Evolutionary conservation across 1,140 invertebrate genomes (phyloP).

Genomic region (Eulimnadia texana): DNA sequence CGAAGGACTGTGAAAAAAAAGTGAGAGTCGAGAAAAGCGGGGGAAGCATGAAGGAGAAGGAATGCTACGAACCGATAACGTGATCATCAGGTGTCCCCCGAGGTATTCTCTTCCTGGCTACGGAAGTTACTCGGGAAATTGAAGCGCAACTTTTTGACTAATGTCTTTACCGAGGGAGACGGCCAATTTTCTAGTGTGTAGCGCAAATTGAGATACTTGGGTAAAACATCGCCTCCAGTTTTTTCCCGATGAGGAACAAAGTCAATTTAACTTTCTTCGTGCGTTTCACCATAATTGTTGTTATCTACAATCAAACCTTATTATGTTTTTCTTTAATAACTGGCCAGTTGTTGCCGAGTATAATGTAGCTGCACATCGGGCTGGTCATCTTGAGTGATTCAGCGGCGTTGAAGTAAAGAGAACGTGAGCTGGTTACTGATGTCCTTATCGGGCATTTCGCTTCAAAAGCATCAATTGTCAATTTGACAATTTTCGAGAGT

Average conservation of each 20-base stretch:
- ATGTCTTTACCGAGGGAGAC: not conserved
- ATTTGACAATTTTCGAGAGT: too few species aligned
- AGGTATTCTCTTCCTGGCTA: not conserved
- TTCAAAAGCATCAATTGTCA: not conserved
- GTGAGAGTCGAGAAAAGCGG: not conserved
- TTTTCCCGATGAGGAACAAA: too few species aligned
- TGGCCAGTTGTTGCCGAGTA: too few species aligned
- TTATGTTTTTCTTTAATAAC: too few species aligned
- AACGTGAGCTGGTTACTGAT: not conserved
- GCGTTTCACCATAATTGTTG: too few species aligned
- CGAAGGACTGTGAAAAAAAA: not conserved
- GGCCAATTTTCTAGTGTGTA: not conserved
- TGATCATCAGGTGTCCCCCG: not conserved
- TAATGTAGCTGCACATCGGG: too few species aligned
- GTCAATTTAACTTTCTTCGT: too few species aligned
- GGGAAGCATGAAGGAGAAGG: too few species aligned
- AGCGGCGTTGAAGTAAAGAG: not conserved
- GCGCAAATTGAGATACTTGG: too few species aligned
- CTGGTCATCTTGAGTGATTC: too few species aligned
- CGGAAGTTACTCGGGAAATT: not conserved
- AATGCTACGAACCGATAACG: not conserved
- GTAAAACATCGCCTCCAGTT: too few species aligned
- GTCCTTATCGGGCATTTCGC: not conserved
- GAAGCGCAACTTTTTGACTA: not conserved
- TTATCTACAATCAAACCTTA: too few species aligned